Conservation (phyloP, 2,113 vertebrate genomes). For the Malurus cyaneus region DNA sequence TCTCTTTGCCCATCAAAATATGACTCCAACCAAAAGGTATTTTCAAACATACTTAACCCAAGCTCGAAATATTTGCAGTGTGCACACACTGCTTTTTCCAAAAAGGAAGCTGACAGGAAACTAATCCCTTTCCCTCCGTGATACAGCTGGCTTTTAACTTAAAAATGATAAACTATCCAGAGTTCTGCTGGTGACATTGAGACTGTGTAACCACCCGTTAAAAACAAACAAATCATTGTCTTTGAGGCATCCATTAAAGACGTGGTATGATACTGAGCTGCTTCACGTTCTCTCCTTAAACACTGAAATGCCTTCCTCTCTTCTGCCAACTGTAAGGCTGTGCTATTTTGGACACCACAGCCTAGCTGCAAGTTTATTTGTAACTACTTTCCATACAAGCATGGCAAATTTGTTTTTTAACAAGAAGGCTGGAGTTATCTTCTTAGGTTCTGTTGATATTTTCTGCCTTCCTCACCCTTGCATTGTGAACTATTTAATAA, state of each 20-base stretch:
- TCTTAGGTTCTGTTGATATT: neutral
- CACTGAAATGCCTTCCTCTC: neutral
- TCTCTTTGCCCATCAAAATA: slow-evolving; percentile 38
- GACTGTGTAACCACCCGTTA: neutral
- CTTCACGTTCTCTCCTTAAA: neutral
- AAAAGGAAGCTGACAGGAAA: slow-evolving; percentile 63
- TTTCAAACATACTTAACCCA: slow-evolving; percentile 44
- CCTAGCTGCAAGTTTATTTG: neutral
- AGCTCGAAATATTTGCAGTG: slow-evolving; percentile 37
- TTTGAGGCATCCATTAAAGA: neutral
- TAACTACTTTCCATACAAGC: neutral
- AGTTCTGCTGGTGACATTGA: neutral
- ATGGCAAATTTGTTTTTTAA: neutral
- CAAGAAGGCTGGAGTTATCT: neutral
- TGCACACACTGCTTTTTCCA: slow-evolving; percentile 29
- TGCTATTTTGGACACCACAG: neutral
- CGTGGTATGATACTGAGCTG: neutral
- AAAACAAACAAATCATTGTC: neutral
- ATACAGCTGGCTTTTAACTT: slow-evolving; percentile 51
- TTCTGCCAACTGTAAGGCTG: neutral
- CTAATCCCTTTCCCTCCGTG: slow-evolving; percentile 18
- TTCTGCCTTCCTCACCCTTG: neutral
- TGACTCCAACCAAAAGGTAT: slow-evolving; percentile 9
- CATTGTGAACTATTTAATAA: neutral
- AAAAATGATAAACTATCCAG: neutral